Base-by-base conservation (phyloP, 2,113 vertebrate genomes). In the Daubentonia madagascariensis region DNA sequence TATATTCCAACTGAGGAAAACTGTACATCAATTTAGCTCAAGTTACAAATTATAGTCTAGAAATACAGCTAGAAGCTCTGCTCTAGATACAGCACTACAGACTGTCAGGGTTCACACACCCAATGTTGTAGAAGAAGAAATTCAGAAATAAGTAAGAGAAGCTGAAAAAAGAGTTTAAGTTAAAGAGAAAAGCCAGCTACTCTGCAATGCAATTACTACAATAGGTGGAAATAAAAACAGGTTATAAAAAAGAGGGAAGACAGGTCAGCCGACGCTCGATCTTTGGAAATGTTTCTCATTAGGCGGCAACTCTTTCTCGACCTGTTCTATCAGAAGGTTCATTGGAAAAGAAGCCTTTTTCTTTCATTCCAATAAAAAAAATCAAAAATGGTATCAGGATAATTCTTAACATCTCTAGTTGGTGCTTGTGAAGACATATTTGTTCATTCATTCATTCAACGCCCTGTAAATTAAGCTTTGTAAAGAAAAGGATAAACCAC, bases 81-180 rank as follows among this genome's bases (percentile, higher is more conserved):
- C 2, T 59, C 3, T 4, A 14, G 5, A 54, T 28, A 3, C 2
- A 25, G 9, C 40, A 12, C 40, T 20, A 25, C 23, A 8, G 1
- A 50, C n/a, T 10, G 2, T 17, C 0, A 0, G 7, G 35, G 43
- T 9, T 72, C 89, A 72, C 8, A 32, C 1, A 37, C 6, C 75
- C 25, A 54, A 4, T 0, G 17, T 23, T 63, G n/a, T 0, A 20
- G 50, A 63, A 50, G 3, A 78, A 45, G 14, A 87, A 76, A 61
- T 11, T 20, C 28, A 32, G 68, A 75, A 0, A 6, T 11, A 40
- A 92, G 17, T 0, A 43, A 48, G 32, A 61, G 37, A 72, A 32
- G 23, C 8, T 1, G 4, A 23, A 52, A 25, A 75, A 20, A 61
- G 16, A 73, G 54, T 8, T 4, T 2, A 40, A 17, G 14, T 28